Evolutionary conservation across 2,113 vertebrate genomes (phyloP).

Genomic region (Brachirus orientalis): DNA sequence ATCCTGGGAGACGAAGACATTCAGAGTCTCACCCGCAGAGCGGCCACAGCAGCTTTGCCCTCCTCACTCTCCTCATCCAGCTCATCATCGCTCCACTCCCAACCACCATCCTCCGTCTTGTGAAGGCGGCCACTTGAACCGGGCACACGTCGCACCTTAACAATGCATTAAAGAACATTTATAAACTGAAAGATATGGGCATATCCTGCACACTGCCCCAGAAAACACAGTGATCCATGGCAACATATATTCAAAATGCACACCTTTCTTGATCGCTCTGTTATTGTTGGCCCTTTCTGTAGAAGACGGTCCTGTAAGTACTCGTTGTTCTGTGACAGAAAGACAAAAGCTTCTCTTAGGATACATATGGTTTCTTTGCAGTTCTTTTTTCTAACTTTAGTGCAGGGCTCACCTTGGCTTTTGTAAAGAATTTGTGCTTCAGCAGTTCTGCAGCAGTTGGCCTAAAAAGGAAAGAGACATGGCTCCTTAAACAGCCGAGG

Average conservation of each 20-base stretch:
- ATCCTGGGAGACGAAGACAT: background rate
- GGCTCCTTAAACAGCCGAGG: constrained; percentile 1
- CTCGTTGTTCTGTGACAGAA: constrained; percentile 72
- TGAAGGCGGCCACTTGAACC: constrained; percentile 81
- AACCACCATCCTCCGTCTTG: constrained; percentile 81
- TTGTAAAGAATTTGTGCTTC: constrained; percentile 97
- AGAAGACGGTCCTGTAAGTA: constrained; percentile 77
- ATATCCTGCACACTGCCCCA: background rate
- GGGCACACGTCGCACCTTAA: constrained; percentile 78
- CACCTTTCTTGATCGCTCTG: constrained; percentile 80
- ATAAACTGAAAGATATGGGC: background rate
- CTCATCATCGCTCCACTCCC: constrained; percentile 84
- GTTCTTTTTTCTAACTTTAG: background rate
- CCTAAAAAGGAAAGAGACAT: constrained; percentile 74
- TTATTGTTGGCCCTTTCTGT: constrained; percentile 78
- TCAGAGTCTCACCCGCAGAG: constrained; percentile 73
- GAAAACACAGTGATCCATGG: background rate
- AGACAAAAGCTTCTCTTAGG: background rate
- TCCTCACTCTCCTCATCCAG: constrained; percentile 82
- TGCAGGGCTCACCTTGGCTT: constrained; percentile 89
- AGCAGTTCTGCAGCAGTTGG: constrained; percentile 94
- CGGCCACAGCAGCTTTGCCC: constrained; percentile 78
- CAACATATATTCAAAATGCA: background rate
- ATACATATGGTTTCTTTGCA: background rate
- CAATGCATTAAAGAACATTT: background rate